Conservation (phyloP, 2,888 invertebrate species). For the Noctua pronuba region DNA sequence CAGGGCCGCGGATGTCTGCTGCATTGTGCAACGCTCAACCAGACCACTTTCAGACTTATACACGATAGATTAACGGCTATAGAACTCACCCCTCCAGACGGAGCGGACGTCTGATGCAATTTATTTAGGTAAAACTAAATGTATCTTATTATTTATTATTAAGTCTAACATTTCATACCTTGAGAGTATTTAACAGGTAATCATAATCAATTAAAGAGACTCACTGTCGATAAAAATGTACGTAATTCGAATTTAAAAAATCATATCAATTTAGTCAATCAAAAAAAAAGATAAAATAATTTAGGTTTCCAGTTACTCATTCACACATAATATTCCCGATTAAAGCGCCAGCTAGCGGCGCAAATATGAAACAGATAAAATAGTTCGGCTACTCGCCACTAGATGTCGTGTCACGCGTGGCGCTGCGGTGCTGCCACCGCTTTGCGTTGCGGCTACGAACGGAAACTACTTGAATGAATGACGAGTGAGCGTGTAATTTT, state of each 20-base stretch:
- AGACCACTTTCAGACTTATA: constrained; percentile 71
- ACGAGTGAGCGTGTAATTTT: constrained; percentile 79
- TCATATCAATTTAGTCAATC: not conserved
- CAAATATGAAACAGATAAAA: constrained; percentile 66
- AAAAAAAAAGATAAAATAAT: not conserved
- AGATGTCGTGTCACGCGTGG: constrained; percentile 79
- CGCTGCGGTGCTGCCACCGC: constrained; percentile 75
- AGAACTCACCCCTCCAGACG: constrained; percentile 34
- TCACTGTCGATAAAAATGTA: not conserved
- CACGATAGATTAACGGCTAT: constrained; percentile 48
- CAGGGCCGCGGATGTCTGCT: constrained; percentile 75
- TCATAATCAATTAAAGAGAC: not conserved
- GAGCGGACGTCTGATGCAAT: constrained; percentile 12
- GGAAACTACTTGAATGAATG: constrained; percentile 83
- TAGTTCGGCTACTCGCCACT: constrained; percentile 84
- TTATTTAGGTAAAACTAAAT: not conserved
- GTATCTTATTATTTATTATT: not conserved
- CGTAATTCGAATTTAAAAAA: not conserved
- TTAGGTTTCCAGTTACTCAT: not conserved
- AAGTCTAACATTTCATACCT: not conserved
- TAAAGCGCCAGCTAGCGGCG: constrained; percentile 64
- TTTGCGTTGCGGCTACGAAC: constrained; percentile 67
- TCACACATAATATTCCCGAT: not conserved
- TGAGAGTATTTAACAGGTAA: not conserved
- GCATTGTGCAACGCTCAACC: constrained; percentile 75